A percentile compares a stretch with the other conserved stretches of the same genome.
Conservation (phyloP, 2,888 invertebrate genomes). For the Leptopterna dolabrata region DNA sequence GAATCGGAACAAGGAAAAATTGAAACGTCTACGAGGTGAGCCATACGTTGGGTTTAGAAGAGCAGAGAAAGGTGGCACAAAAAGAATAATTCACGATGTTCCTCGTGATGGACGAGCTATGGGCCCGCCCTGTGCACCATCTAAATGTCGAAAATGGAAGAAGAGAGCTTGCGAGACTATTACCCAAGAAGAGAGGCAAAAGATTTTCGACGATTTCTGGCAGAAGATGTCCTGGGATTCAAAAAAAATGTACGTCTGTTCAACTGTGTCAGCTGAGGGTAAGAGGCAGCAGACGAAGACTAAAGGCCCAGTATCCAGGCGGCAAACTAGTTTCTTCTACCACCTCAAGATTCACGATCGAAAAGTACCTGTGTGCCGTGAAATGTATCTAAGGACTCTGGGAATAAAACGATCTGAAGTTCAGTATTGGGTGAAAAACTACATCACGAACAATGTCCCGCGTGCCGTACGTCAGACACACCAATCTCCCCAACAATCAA, state of each 20-base stretch:
- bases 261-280: not conserved
- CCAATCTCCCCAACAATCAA: not conserved
- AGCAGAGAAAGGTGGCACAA: not conserved
- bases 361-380: constrained; percentile 8
- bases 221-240: constrained; percentile 24
- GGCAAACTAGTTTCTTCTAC: not conserved
- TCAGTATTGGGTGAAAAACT: constrained; percentile 38
- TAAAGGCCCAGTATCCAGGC: not conserved
- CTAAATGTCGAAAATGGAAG: not conserved
- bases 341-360: not conserved
- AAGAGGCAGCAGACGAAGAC: constrained; percentile 20
- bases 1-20: not conserved
- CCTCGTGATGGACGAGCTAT: constrained; percentile 20
- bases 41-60: constrained; percentile 42
- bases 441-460: not conserved
- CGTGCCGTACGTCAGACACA: not conserved
- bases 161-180: constrained; percentile 6
- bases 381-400: constrained; percentile 40
- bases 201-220: constrained; percentile 40
- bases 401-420: constrained; percentile 37
- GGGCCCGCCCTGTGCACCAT: constrained; percentile 36
- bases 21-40: constrained; percentile 32
- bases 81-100: constrained; percentile 41
- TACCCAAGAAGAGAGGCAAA: not conserved
- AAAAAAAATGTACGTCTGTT: constrained; percentile 44